These are phyloP conservation scores for Gorsachius goisagi DNA, from an alignment of 2,113 vertebrate genomes.

Conservation along the genomic window DNA sequence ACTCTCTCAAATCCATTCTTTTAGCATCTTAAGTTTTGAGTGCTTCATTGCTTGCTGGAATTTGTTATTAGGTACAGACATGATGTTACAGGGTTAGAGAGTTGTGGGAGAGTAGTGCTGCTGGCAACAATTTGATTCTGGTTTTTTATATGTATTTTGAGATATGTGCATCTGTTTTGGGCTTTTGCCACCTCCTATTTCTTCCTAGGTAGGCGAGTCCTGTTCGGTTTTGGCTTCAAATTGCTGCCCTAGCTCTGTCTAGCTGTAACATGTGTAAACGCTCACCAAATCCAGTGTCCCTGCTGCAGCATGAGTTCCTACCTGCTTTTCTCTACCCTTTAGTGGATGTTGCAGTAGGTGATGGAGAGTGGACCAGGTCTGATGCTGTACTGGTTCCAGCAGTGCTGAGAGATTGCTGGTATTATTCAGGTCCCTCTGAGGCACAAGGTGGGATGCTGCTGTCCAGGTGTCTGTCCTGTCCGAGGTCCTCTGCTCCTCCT, in stretches of 20 bases:
- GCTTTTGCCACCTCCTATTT: background rate
- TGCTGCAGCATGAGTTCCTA: background rate
- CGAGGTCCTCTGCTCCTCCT: background rate
- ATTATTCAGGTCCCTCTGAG: background rate
- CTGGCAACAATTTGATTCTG: background rate
- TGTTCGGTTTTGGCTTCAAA: background rate
- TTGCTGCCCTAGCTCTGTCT: background rate
- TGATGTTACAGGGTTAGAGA: rapidly evolving
- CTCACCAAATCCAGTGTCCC: background rate
- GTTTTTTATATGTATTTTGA: background rate
- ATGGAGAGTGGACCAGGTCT: background rate
- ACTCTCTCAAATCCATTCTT: background rate
- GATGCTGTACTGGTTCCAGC: rapidly evolving
- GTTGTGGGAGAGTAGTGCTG: background rate
- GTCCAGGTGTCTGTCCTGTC: too few species aligned
- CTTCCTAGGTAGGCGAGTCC: rapidly evolving
- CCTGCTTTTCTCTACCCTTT: background rate
- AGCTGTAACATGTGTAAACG: rapidly evolving
- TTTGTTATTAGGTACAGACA: background rate
- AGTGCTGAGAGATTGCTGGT: background rate
- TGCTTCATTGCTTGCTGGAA: background rate
- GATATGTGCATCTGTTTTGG: rapidly evolving
- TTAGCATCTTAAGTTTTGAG: background rate
- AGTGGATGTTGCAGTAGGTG: background rate
- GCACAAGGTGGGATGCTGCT: background rate